Percentiles rank a stretch among this genome's conserved stretches.
These are phyloP conservation scores for Dynastes tityus DNA, from an alignment of 2,888 invertebrate species.

Conservation along the genomic window DNA sequence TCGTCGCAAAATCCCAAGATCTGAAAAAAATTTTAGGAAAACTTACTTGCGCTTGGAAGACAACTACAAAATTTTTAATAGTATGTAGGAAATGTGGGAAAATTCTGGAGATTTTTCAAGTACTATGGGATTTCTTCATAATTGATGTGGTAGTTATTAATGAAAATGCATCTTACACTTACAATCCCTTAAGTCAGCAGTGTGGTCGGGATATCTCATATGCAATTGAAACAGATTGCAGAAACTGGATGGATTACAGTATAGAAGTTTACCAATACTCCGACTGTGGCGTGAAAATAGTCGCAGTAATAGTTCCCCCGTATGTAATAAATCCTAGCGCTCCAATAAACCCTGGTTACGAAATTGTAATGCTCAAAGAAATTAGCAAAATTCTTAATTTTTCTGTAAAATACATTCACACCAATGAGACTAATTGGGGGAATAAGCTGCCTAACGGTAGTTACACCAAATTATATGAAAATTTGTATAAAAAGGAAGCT, in stretches of 20 bases:
- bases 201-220: constrained; percentile 33
- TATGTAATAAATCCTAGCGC: constrained; percentile 55
- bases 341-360: constrained; percentile 56
- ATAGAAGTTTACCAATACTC: constrained; percentile 41
- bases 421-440: constrained; percentile 66
- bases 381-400: constrained; percentile 54
- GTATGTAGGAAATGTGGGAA: constrained; percentile 11
- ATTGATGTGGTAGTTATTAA: constrained; percentile 43
- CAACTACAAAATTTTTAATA: constrained; percentile 43
- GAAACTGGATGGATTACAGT: constrained; percentile 15
- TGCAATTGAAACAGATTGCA: constrained; percentile 12
- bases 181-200: constrained; percentile 29
- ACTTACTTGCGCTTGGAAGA: constrained; percentile 26
- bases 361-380: constrained; percentile 54
- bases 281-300: constrained; percentile 53
- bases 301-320: constrained; percentile 52
- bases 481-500: constrained; percentile 67
- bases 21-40: constrained; percentile 31
- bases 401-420: constrained; percentile 50
- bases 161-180: constrained; percentile 24
- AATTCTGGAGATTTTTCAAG: constrained; percentile 31
- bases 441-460: constrained; percentile 68
- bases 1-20: constrained; percentile 4
- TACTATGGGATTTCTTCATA: constrained; percentile 32
- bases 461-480: constrained; percentile 72